Base-by-base conservation (phyloP, 2,113 vertebrate genomes). In the Coturnix japonica region DNA sequence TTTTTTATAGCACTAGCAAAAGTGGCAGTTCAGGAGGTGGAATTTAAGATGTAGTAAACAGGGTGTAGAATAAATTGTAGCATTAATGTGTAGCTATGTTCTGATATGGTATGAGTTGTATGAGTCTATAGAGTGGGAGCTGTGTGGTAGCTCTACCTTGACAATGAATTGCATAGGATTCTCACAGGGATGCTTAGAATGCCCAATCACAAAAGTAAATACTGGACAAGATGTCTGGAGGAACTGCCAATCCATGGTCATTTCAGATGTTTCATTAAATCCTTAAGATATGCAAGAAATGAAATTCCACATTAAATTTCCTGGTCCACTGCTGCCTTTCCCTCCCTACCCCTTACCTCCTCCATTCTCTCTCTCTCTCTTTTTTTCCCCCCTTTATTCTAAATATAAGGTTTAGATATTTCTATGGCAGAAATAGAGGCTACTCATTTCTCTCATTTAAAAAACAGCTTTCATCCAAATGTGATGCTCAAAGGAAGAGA, bases 351-450 rank as follows among this genome's bases (percentile, higher is more conserved):
- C 14, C 25, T 14, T 15, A 53, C 14, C 51, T 7, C 26, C 13
- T 53, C 51, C 26, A 22, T 47, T 47, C 46, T 23, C 47, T 49
- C 23, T 47, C 22, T 47, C 46, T 23, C 47, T 49, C 23, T 53
- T 54, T 26, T 30, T 54, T 54, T 35, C 6, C 13, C 5, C n/a
- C 39, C 39, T 26, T 19, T 37, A 7, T 39, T 39, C 60, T 37
- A 63, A 61, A 56, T 49, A 59, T 19, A 11, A 22, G 71, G 1
- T 7, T 14, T 63, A 31, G 39, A 30, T n/a, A 5, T 78, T 85
- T 60, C 16, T 21, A 0, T 21, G 37, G 2, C 17, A 69, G 13
- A 72, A 87, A 22, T 11, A 0, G 0, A 46, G 7, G 18, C 33
- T 63, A 71, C 7, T 91, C 7, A 4, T 5, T 35, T 2, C 26